Conservation (phyloP, 2,797 vertebrate species). For the Eutrigla gurnardus region DNA sequence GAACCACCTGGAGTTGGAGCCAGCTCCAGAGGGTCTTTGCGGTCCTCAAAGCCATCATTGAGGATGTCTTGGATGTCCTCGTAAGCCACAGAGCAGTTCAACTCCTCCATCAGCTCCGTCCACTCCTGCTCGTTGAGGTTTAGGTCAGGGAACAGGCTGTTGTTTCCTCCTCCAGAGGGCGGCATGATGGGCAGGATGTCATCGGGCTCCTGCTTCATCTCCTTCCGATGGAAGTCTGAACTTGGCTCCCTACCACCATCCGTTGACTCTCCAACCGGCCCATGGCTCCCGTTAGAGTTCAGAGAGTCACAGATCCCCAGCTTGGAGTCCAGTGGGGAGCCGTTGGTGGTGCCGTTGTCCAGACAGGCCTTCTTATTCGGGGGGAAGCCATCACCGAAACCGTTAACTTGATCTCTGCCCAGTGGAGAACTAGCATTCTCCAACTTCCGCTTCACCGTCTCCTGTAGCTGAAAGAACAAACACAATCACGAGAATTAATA, state of each 20-base stretch:
- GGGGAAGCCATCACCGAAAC: conserved; percentile 90
- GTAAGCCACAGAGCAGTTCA: conserved; percentile 94
- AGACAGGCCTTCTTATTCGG: conserved; percentile 91
- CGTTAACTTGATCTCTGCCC: conserved; percentile 91
- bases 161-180: conserved; percentile 88
- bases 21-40: conserved; percentile 89
- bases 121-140: conserved; percentile 98
- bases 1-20: conserved; percentile 59
- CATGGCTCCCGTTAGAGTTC: conserved; percentile 85
- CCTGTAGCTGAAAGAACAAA: conserved; percentile 87
- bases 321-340: conserved; percentile 91
- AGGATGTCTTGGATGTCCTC: conserved; percentile 99
- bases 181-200: conserved; percentile 93
- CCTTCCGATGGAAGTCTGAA: conserved; percentile 87
- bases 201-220: conserved; percentile 97
- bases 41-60: conserved; percentile 94
- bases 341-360: conserved; percentile 88
- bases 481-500: neutral
- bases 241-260: conserved; percentile 72
- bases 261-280: conserved; percentile 74
- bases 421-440: conserved; percentile 90
- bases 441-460: conserved; percentile 94
- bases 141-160: conserved; percentile 95
- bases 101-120: conserved; percentile 98
- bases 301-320: conserved; percentile 78